Percentiles rank a stretch among this genome's conserved stretches.
phyloP scores from a whole-genome alignment of 2,113 vertebrate species.

The Hystrix cristata region DNA sequence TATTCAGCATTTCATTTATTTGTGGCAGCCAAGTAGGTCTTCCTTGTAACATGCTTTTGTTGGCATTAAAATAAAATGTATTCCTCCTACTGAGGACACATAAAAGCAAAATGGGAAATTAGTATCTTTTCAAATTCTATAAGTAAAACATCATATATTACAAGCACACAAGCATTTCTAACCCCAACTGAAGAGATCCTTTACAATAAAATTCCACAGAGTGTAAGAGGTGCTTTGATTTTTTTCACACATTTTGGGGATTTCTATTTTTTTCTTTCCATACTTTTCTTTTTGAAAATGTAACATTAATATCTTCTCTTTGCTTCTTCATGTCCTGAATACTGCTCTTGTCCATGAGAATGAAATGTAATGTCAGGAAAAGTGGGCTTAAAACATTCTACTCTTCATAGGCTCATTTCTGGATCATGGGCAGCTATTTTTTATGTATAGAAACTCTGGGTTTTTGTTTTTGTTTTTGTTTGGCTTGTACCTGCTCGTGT shows the following conservation, averaged over 20 bases:
- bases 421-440: not conserved
- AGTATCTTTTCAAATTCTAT: constrained; percentile 72
- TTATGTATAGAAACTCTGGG: not conserved
- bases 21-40: constrained; percentile 64
- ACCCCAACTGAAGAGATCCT: constrained; percentile 19
- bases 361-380: not conserved
- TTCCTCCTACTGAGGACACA: constrained; percentile 30
- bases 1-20: constrained; percentile 75
- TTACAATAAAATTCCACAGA: not conserved
- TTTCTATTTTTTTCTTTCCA: not conserved
- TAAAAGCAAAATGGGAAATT: constrained; percentile 80
- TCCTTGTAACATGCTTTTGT: constrained; percentile 73
- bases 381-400: not conserved
- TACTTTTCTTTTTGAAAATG: not conserved
- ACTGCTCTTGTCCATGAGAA: not conserved
- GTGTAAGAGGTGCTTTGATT: not conserved
- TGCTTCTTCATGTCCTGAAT: not conserved
- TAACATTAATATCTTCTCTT: not conserved
- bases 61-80: constrained; percentile 72
- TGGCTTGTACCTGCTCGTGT: not conserved
- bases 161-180: not conserved
- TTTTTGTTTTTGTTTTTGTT: not conserved
- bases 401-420: not conserved
- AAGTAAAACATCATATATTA: constrained; percentile 49
- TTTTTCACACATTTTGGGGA: not conserved